Evolutionary conservation across 2,797 vertebrate species (phyloP).

Genomic region (Anomalospiza imberbis): DNA sequence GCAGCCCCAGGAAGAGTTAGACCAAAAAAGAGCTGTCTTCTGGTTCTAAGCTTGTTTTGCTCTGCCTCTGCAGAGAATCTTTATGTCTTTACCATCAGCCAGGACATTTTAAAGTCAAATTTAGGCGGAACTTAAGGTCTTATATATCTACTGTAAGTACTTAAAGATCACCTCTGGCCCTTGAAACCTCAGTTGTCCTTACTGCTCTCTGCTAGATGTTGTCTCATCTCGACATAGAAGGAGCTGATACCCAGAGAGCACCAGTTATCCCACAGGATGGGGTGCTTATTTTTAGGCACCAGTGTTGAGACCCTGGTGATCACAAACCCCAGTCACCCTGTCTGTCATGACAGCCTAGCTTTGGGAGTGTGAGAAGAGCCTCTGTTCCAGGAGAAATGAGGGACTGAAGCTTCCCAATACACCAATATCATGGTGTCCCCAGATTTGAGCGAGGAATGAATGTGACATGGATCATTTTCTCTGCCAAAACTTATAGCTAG

Average conservation of each 20-base stretch:
- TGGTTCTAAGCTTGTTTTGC: neutral
- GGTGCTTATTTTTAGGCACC: neutral
- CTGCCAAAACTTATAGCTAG: neutral
- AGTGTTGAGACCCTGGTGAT: neutral
- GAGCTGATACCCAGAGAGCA: neutral
- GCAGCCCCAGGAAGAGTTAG: neutral
- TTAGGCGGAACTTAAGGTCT: neutral
- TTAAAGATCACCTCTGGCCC: neutral
- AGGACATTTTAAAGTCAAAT: neutral
- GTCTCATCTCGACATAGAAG: neutral
- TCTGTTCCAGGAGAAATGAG: neutral
- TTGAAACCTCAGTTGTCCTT: neutral
- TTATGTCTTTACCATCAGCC: neutral
- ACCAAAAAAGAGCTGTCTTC: neutral
- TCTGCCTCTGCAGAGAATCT: neutral
- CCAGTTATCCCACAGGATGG: neutral
- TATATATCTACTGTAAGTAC: neutral
- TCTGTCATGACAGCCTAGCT: neutral
- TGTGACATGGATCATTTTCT: neutral
- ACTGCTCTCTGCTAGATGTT: neutral
- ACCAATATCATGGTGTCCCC: neutral
- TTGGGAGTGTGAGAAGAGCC: neutral
- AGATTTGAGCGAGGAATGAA: neutral
- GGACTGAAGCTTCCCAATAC: too few species aligned
- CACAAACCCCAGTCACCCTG: neutral